These are phyloP conservation scores for Chrysoperla carnea DNA, from an alignment of 1,140 invertebrate species.

Conservation along the genomic window DNA sequence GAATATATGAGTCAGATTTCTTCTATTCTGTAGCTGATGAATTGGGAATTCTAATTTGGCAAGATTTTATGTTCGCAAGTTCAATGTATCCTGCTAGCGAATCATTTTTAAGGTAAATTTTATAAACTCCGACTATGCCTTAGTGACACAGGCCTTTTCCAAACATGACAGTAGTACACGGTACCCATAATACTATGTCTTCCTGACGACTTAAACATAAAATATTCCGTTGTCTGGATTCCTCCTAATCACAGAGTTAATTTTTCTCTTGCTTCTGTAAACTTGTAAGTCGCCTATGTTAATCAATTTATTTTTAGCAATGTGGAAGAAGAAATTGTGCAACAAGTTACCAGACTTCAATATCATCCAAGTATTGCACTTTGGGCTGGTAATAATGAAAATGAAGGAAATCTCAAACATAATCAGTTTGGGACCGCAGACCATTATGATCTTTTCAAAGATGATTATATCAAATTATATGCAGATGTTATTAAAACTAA, in stretches of 20 bases:
- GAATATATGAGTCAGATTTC: conserved; percentile 79
- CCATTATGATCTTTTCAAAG: conserved; percentile 40
- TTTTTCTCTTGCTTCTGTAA: too few relatives aligned
- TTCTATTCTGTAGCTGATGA: conserved; percentile 80
- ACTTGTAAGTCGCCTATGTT: too few relatives aligned
- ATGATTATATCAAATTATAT: conserved; percentile 80
- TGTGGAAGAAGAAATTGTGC: conserved; percentile 59
- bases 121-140: too few relatives aligned
- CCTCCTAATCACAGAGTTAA: too few relatives aligned
- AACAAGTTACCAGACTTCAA: conserved; percentile 72
- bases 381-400: conserved; percentile 96
- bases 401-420: conserved; percentile 72
- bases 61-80: conserved; percentile 97
- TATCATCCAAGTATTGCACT: conserved; percentile 78
- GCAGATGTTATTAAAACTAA: conserved; percentile 54
- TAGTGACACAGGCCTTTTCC: too few relatives aligned
- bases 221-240: too few relatives aligned
- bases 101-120: conserved; percentile 44
- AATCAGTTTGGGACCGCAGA: conserved; percentile 42
- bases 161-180: too few relatives aligned
- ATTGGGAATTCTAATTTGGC: conserved; percentile 72
- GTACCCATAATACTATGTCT: too few relatives aligned
- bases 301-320: conserved; percentile 21
- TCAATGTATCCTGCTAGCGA: conserved; percentile 74
- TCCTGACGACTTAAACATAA: too few relatives aligned